Conservation (phyloP, 23 tunicate species). For the Trididemnum nubilum region DNA sequence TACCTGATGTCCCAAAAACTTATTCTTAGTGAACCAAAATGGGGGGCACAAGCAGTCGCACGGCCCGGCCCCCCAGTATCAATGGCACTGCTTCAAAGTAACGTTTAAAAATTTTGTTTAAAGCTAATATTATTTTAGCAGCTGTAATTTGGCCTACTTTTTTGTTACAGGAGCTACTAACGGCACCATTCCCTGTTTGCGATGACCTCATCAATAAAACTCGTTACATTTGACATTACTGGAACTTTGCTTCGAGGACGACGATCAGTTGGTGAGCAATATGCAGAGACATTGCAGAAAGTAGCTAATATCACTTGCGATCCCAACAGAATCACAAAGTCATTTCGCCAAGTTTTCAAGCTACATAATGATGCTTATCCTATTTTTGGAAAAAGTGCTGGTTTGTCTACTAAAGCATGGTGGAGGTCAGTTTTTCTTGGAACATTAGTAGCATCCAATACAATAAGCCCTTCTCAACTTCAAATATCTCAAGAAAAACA, state of each 20-base stretch:
- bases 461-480: not conserved
- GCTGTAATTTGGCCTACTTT: too few species aligned
- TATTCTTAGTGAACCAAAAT: too few species aligned
- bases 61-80: too few species aligned
- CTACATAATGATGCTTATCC: slow-evolving; percentile 33
- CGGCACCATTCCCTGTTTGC: too few species aligned
- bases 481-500: not conserved
- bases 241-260: slow-evolving; percentile 36
- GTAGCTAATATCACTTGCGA: slow-evolving; percentile 5
- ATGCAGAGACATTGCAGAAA: slow-evolving; percentile 28
- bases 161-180: too few species aligned
- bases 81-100: too few species aligned
- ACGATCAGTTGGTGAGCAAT: slow-evolving; percentile 45
- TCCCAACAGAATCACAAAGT: not conserved
- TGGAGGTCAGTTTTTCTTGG: slow-evolving; percentile 46
- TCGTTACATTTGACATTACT: slow-evolving; percentile 68
- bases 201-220: too few species aligned
- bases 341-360: slow-evolving; percentile 19
- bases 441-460: not conserved
- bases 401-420: slow-evolving; percentile 21
- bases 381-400: slow-evolving; percentile 27
- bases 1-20: too few species aligned
- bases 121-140: too few species aligned
- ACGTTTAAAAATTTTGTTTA: too few species aligned
- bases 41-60: too few species aligned